Base-by-base conservation (phyloP, 1,140 invertebrate genomes). In the Saccostrea echinata region DNA sequence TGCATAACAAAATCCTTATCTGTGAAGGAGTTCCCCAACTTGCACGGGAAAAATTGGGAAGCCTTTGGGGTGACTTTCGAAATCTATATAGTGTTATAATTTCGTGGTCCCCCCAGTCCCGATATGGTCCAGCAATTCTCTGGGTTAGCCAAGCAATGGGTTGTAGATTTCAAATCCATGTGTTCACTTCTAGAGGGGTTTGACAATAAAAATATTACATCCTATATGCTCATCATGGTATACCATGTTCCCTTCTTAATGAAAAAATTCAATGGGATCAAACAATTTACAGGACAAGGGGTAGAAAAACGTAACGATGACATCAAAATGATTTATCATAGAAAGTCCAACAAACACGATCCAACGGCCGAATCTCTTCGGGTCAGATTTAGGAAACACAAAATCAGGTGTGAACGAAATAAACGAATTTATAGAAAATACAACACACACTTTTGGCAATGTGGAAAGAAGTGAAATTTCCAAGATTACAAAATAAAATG, bases 241-340 rank as follows among this genome's bases (percentile, higher is more conserved):
- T 86, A 86, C 27, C 68, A 86, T 86, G 85, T 86, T 1, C 85
- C 85, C 3, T 9, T 43, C 30, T 13, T 86, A 6, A 18, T 86
- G 6, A 51, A 80, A 52, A 24, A 3, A 4, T 53, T 27, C 53
- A 16, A 2, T 27, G 13, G 68, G 8, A 76, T 86, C 30, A 86
- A 86, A 33, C 64, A 80, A 30, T 81, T 86, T 55, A 86, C 64
- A 18, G 85, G 64, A 6, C 85, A 86, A 80, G 85, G 68, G 3
- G 85, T 86, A 13, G 85, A 86, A 80, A 80, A 86, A 80, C 24
- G 9, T 53, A 86, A 80, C n/a, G 85, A 86, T 43, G 43, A 86
- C 51, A 86, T 86, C 3, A 86, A 86, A 35, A 9, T 80, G 13
- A 86, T 86, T 2, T 80, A 86, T 13, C 85, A 86, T 43, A 12